phyloP scores from a whole-genome alignment of 2,888 invertebrate genomes.

The Sarcophaga caerulescens region DNA sequence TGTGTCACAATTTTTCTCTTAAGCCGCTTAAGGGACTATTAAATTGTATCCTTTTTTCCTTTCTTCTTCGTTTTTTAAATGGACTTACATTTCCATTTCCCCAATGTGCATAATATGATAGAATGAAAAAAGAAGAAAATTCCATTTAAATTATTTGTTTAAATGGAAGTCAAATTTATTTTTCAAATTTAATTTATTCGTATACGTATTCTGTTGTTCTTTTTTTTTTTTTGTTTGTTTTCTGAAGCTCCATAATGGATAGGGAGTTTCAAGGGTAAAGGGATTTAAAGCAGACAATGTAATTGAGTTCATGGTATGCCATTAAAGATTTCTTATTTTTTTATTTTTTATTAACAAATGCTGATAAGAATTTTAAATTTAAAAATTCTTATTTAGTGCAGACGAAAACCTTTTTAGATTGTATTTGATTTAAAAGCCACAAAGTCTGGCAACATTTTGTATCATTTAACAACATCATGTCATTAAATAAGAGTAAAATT shows the following conservation, averaged over 20 bases:
- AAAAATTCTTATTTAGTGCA: not conserved
- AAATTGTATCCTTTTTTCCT: not conserved
- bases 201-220: slow-evolving; percentile 1
- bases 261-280: slow-evolving; percentile 20
- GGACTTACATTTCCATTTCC: not conserved
- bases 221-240: not conserved
- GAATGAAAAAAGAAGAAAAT: not conserved
- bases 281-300: slow-evolving; percentile 21
- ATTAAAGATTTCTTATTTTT: not conserved
- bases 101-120: not conserved
- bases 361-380: not conserved
- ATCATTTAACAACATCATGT: not conserved
- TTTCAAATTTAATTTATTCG: slow-evolving; percentile 24
- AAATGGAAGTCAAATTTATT: slow-evolving; percentile 42
- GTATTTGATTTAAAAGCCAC: not conserved
- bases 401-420: slow-evolving; percentile 4
- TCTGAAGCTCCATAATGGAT: slow-evolving; percentile 5
- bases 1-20: not conserved
- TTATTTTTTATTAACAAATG: no score
- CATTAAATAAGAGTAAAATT: slow-evolving; percentile 31
- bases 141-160: slow-evolving; percentile 13
- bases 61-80: not conserved
- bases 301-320: slow-evolving; percentile 40
- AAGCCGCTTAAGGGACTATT: slow-evolving; percentile 28
- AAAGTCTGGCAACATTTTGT: slow-evolving; percentile 8